These are phyloP conservation scores for Zonotrichia leucophrys DNA, from an alignment of 2,113 vertebrate genomes.

Conservation along the genomic window DNA sequence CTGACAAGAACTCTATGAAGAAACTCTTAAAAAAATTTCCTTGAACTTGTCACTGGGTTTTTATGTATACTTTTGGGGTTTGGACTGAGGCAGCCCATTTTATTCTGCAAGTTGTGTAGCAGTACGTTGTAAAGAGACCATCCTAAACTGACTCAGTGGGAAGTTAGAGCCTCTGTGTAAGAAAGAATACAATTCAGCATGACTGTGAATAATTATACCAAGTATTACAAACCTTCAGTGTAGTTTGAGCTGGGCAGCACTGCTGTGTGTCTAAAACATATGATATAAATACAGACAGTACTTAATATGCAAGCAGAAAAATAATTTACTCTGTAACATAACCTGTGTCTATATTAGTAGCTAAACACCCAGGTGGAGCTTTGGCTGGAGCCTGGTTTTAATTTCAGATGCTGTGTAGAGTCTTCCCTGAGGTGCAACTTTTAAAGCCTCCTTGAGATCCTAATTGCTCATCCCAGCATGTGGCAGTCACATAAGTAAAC, in stretches of 20 bases:
- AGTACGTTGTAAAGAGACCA: not conserved
- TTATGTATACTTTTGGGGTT: not conserved
- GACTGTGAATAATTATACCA: not conserved
- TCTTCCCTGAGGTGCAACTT: not conserved
- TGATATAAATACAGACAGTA: not conserved
- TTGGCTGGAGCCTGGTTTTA: not conserved
- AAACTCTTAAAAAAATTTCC: not conserved
- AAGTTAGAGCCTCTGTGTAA: not conserved
- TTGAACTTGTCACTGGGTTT: not conserved
- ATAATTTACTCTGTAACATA: not conserved
- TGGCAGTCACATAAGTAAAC: not conserved
- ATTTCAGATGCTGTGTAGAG: not conserved
- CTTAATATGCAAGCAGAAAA: not conserved
- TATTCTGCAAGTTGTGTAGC: not conserved
- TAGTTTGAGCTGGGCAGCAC: not conserved
- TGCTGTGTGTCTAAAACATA: not conserved
- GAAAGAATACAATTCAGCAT: not conserved
- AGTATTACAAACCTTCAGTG: not conserved
- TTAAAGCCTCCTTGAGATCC: not conserved
- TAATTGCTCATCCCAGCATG: not conserved
- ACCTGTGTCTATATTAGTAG: not conserved
- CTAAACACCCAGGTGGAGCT: not conserved
- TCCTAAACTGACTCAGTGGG: not conserved
- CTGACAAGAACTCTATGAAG: not conserved
- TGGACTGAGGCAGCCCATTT: not conserved